Base-by-base conservation (phyloP, 2,113 vertebrate genomes). In the Entomyzon cyanotis region DNA sequence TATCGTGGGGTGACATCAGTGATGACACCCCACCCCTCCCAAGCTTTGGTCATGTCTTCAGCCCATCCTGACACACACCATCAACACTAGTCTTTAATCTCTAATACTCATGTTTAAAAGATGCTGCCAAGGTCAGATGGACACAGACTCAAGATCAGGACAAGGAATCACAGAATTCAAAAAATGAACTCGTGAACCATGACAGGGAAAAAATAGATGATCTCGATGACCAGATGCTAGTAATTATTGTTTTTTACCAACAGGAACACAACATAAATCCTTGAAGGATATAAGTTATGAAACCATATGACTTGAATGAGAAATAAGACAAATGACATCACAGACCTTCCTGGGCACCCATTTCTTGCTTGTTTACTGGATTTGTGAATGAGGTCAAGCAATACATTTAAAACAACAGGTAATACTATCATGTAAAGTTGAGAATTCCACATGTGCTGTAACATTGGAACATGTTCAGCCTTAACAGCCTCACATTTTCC, bases 391-490 rank as follows among this genome's bases (percentile, higher is more conserved):
- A 58, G 18, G 14, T 41, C 64, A 68, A 39, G 23, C 2, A 70
- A 42, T 5, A 41, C 2, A 19, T 4, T 49, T n/a, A 10, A 69
- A n/a, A 15, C 19, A 6, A 7, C 11, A 50, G 19, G n/a, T 7
- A 19, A n/a, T 1, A 0, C 12, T 60, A n/a, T 30, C 19, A 2
- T 3, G 35, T 8, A 30, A 12, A 23, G 1, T 3, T 10, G 9
- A 60, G 23, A 28, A 60, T 15, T 60, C 15, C 15, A 42, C n/a
- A 59, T 7, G 10, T 30, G 5, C 10, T 4, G 5, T 11, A 33
- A 49, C 5, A 30, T 2, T 15, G 30, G 12, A 60, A 50, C 4
- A 28, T 41, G 19, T 19, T 59, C 15, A 50, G 24, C 30, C 55
- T 15, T 24, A 59, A 35, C 12, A 60, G 15, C 30, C 24, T n/a